Base-by-base conservation (phyloP, 2,113 vertebrate genomes). In the Takifugu bimaculatus region DNA sequence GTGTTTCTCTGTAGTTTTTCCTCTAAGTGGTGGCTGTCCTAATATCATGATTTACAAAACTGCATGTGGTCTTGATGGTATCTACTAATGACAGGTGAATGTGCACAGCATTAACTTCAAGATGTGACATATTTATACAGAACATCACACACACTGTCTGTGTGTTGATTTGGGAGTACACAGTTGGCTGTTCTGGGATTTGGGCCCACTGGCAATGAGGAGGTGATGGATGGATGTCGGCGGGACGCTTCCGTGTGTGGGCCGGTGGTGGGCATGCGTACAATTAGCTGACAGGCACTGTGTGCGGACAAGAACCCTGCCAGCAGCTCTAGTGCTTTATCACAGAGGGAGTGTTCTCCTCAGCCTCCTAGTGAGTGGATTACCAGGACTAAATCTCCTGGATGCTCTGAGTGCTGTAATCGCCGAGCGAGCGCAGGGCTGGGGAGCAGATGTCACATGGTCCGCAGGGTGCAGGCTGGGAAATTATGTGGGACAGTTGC, bases 391-490 rank as follows among this genome's bases (percentile, higher is more conserved):
- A 91, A 91, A 91, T 89, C 89, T 88, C 87, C 79, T 80, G 82
- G 69, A 87, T 88, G 82, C 85, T 81, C 72, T 83, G 88, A 87
- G 84, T 88, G 86, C 85, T 87, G 79, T 91, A 90, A 91, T 92
- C 86, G 66, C 84, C 76, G 81, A 84, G 83, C 72, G 74, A 83
- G 86, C 77, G 68, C 76, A 66, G 82, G 67, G 70, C 67, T 25
- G 60, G 81, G 68, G 75, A 91, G 87, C 90, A 90, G 90, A 91
- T 90, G 88, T 90, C 88, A 89, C 88, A 91, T 89, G 82, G 89
- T 87, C 79, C 50, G 48, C 69, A 64, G 85, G 82, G 85, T 72
- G 77, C 86, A 84, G 80, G 67, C 87, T 80, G 78, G 79, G 81
- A 81, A 89, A 90, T 88, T 86, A 89, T 86, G 81, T 83, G 77